phyloP scores from a whole-genome alignment of 2,113 vertebrate species.

The Vireo altiloquus region DNA sequence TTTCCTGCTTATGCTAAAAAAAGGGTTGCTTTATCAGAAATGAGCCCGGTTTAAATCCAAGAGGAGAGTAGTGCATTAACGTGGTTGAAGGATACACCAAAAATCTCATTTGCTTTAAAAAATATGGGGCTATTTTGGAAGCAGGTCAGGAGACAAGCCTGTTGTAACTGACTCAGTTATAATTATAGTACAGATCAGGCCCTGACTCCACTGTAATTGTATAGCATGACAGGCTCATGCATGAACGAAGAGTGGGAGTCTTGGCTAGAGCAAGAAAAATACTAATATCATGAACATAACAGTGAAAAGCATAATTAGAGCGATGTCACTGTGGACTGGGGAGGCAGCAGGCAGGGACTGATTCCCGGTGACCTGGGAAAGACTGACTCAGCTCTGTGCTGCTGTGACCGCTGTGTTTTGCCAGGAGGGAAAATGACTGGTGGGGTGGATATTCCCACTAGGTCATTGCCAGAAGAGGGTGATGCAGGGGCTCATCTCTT shows the following conservation, averaged over 20 bases:
- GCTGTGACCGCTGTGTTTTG: not conserved
- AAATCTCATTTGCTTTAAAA: slow-evolving; percentile 43
- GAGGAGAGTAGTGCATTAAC: not conserved
- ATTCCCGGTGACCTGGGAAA: not conserved
- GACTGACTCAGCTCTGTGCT: not conserved
- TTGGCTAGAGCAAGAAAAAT: slow-evolving; percentile 51
- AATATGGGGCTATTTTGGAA: slow-evolving; percentile 42
- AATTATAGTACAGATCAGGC: slow-evolving; percentile 64
- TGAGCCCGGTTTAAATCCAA: not conserved
- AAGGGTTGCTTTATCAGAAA: slow-evolving; percentile 33
- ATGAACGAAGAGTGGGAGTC: slow-evolving; percentile 37
- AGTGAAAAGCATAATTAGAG: slow-evolving; percentile 53
- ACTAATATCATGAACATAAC: slow-evolving; percentile 47
- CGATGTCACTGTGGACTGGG: accelerated
- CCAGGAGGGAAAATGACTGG: not conserved
- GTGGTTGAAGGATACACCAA: not conserved
- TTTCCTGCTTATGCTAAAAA: slow-evolving; percentile 31
- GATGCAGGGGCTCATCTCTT: not conserved
- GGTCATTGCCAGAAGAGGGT: not conserved
- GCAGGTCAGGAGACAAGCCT: slow-evolving; percentile 58
- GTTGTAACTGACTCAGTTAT: slow-evolving; percentile 66
- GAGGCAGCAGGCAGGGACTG: not conserved
- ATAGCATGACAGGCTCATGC: slow-evolving; percentile 47
- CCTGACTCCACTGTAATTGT: slow-evolving; percentile 59
- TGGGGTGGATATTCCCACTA: not conserved